Base-by-base conservation (phyloP, 2,888 invertebrate genomes). In the Limnephilus rhombicus region DNA sequence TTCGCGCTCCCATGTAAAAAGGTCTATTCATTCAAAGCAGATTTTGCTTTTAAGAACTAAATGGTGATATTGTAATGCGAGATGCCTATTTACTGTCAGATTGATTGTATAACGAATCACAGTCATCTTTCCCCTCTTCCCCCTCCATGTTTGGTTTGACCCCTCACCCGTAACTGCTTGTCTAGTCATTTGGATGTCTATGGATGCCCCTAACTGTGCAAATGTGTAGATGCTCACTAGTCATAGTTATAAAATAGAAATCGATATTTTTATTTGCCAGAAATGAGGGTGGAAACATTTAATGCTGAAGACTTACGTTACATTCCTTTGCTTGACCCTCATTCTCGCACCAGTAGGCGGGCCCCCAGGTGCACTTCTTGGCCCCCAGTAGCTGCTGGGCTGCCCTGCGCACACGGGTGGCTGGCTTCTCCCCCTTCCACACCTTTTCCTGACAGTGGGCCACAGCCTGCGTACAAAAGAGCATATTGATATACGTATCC, bases 331-430 rank as follows among this genome's bases (percentile, higher is more conserved):
- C 96, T 93, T 95, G 95, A 85, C 94, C 94, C 88, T 95, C 94
- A 94, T 96, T 96, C 91, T 95, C 95, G 94, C 98, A 98, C 98
- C 98, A 98, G 94, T 97, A 98, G 1, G 96, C 95, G n/a, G 98
- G 97, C 7, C 98, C 98, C 96, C 97, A 97, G 24, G 97, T 97
- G 94, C 98, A 98, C 94, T 97, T 96, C 92, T 96, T 96, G 85
- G 95, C 95, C 80, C 96, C 97, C 83, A 97, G 94, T 49, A 96
- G 94, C 88, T 85, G 13, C n/a, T 83, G 68, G 29, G 85, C n/a
- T 4, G 68, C 34, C 3, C 90, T 24, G 24, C 34, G 31, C 0
- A 85, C 90, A 41, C 86, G 37, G n/a, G n/a, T 0, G 29, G 85
- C 37, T 41, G 94, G 94, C 13, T 92, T 93, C 41, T 94, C 93